Conservation (phyloP, 2,113 vertebrate species). For the Drymodes brunneopygia region DNA sequence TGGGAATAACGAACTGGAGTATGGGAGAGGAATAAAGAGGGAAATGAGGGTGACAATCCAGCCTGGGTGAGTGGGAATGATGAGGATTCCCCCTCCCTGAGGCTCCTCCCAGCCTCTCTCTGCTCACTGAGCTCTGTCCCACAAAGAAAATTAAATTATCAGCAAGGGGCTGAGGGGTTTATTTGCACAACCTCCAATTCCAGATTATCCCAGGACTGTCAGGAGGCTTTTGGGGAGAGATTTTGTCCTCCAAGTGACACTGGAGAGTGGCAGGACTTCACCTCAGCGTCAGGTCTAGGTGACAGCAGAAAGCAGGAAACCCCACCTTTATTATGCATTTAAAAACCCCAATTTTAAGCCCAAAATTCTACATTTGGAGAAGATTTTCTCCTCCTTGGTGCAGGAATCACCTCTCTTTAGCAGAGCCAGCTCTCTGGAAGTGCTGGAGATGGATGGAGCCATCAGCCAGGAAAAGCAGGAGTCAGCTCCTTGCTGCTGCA, state of each 20-base stretch:
- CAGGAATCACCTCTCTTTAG: neutral
- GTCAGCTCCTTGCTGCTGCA: slow-evolving; percentile 20
- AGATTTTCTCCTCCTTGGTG: neutral
- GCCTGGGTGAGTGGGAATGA: neutral
- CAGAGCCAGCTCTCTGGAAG: neutral
- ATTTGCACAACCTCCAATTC: neutral
- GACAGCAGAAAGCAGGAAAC: neutral
- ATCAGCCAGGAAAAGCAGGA: neutral
- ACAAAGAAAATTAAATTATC: neutral
- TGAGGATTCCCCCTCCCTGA: neutral
- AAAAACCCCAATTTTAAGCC: fast-evolving
- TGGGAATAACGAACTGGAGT: neutral
- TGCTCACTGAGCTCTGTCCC: neutral
- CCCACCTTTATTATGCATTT: neutral
- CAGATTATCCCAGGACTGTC: neutral
- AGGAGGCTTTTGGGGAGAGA: neutral
- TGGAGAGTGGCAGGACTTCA: neutral
- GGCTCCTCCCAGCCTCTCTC: neutral
- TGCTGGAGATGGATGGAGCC: slow-evolving; percentile 35
- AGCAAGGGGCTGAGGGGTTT: fast-evolving
- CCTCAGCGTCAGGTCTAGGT: neutral
- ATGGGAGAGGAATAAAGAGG: neutral
- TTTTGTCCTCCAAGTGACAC: neutral
- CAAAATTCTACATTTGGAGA: neutral
- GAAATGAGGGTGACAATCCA: neutral